Evolutionary conservation across 2,888 invertebrate species (phyloP).

Genomic region (Miltochrista miniata): DNA sequence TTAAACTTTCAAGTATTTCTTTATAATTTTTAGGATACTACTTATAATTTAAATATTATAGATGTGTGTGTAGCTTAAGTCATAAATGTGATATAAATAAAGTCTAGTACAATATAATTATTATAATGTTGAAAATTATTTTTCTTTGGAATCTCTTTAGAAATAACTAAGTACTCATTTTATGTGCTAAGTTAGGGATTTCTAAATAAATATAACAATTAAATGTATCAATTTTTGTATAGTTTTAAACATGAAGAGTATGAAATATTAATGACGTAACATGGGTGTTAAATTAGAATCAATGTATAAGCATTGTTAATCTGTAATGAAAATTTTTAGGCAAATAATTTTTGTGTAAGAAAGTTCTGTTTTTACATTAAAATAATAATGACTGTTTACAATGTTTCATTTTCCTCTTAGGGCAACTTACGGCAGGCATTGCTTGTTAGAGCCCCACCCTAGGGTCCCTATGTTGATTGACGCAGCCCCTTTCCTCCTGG

Average conservation of each 20-base stretch:
- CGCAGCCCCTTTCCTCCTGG: too few species aligned
- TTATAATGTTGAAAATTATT: conserved; percentile 23
- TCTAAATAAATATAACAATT: conserved; percentile 37
- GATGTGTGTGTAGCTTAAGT: conserved; percentile 50
- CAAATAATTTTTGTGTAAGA: conserved; percentile 58
- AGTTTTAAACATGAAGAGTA: conserved; percentile 30
- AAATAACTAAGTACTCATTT: conserved; percentile 35
- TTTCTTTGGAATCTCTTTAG: conserved; percentile 38
- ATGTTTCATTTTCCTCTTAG: conserved; percentile 41
- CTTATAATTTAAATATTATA: conserved; percentile 22
- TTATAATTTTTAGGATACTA: too few species aligned
- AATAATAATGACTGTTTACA: conserved; percentile 70
- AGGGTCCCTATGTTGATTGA: too few species aligned
- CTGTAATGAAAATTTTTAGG: conserved; percentile 59
- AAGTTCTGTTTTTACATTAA: conserved; percentile 76
- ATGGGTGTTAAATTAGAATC: conserved; percentile 57
- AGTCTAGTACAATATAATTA: conserved; percentile 26
- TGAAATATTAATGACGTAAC: conserved; percentile 35
- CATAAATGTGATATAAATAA: conserved; percentile 65
- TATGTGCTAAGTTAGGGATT: conserved; percentile 60
- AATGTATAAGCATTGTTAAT: conserved; percentile 71
- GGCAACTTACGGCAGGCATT: too few species aligned
- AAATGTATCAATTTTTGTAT: conserved; percentile 39
- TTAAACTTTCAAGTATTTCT: too few species aligned
- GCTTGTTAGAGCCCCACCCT: too few species aligned